A percentile compares a stretch with the other conserved stretches of the same genome.
Conservation (phyloP, 2,888 invertebrate species). For the Lordiphosa fenestrarum region DNA sequence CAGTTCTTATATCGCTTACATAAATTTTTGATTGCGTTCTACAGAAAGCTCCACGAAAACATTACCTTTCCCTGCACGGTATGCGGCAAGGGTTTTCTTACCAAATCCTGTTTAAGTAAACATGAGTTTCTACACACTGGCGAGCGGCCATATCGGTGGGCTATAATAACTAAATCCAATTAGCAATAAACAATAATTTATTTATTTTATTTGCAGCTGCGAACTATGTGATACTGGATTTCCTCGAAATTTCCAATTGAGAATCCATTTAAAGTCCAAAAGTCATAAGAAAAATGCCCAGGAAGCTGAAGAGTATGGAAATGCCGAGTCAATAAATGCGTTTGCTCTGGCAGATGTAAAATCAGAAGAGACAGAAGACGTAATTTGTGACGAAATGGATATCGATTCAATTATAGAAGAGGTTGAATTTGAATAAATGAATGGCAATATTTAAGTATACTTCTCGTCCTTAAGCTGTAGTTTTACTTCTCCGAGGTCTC, state of each 20-base stretch:
- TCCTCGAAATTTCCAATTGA: slow-evolving; percentile 1
- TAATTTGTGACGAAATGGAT: too few species aligned
- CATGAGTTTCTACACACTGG: slow-evolving; percentile 18
- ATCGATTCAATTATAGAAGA: too few species aligned
- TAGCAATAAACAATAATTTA: too few species aligned
- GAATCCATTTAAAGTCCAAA: slow-evolving; percentile 4
- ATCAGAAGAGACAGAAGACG: not conserved
- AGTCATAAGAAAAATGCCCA: not conserved
- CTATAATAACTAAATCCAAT: not conserved
- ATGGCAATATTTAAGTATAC: too few species aligned
- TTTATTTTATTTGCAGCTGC: slow-evolving; percentile 9
- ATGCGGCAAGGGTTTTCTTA: slow-evolving; percentile 8
- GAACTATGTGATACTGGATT: slow-evolving; percentile 11
- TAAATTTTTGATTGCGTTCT: not conserved
- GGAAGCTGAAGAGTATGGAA: not conserved
- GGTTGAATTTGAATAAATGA: too few species aligned
- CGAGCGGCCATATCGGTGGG: slow-evolving; percentile 13
- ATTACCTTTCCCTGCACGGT: slow-evolving; percentile 7
- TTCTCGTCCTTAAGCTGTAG: too few species aligned
- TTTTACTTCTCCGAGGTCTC: too few species aligned
- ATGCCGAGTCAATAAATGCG: not conserved
- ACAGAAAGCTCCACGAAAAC: not conserved
- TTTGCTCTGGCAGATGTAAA: not conserved
- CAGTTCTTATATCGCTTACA: not conserved
- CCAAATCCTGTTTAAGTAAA: slow-evolving; percentile 7